These are phyloP conservation scores for Microctenopoma lineatum DNA, from an alignment of 2,797 vertebrate genomes.

Conservation along the genomic window DNA sequence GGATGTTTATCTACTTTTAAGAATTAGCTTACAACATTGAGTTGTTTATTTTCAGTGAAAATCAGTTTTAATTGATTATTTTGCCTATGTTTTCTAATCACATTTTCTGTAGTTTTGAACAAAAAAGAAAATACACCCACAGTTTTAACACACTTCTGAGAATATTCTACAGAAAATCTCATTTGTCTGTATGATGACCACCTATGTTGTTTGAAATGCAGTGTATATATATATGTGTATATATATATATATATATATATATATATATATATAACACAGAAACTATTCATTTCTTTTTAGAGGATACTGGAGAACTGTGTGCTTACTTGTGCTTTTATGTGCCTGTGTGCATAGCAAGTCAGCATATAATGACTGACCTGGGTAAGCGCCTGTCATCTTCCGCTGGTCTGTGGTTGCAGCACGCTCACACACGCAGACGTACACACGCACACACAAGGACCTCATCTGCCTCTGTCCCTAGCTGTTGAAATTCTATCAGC, in stretches of 20 bases:
- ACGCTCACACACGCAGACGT: slow-evolving; percentile 18
- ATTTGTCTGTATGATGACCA: no score
- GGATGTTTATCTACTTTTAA: not conserved
- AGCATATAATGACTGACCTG: slow-evolving; percentile 69
- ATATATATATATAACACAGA: not conserved
- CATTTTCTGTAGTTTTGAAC: not conserved
- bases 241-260: no score
- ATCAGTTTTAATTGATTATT: not conserved
- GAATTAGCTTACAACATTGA: not conserved
- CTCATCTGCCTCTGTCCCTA: slow-evolving; percentile 70
- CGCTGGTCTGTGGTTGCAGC: slow-evolving; percentile 71
- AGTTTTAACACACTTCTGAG: not conserved
- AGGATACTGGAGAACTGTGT: slow-evolving; percentile 26
- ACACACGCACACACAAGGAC: slow-evolving; percentile 24
- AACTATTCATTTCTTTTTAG: not conserved
- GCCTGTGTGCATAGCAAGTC: slow-evolving; percentile 57
- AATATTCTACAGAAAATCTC: not conserved
- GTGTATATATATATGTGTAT: no score
- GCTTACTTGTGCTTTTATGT: slow-evolving; percentile 48
- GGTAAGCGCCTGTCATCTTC: slow-evolving; percentile 72
- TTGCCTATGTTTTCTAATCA: not conserved
- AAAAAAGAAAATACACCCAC: not conserved
- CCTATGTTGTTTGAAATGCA: no score
- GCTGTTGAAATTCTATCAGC: slow-evolving; percentile 83
- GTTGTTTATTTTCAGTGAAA: not conserved